Conservation (phyloP, 35 echinoderm and acorn worm genomes). For the Eucidaris tribuloides region DNA sequence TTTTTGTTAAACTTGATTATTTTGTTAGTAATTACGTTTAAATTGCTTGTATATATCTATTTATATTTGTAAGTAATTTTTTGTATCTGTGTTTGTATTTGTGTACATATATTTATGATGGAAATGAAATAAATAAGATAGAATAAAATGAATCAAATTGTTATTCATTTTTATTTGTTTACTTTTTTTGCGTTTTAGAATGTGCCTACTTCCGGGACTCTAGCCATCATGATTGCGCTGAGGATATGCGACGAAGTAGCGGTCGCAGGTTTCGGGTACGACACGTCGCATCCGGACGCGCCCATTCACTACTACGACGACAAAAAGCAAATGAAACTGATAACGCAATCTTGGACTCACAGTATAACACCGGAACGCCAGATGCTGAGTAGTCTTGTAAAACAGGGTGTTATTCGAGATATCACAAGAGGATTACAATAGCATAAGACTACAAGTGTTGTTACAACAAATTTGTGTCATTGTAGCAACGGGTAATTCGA, state of each 20-base stretch:
- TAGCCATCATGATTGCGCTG: conserved; percentile 67
- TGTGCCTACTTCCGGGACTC: conserved; percentile 81
- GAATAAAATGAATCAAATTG: too few species aligned
- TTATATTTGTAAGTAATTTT: not conserved
- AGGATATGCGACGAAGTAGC: conserved; percentile 88
- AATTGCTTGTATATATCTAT: not conserved
- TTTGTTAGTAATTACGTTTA: not conserved
- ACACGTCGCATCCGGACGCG: conserved; percentile 50
- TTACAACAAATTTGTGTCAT: too few species aligned
- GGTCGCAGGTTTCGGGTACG: conserved; percentile 86
- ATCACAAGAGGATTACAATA: conserved; percentile 79
- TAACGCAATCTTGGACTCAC: conserved; percentile 65
- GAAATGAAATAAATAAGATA: too few species aligned
- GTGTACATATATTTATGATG: not conserved
- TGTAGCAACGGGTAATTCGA: too few species aligned
- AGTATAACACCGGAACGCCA: conserved; percentile 54
- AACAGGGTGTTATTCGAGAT: conserved; percentile 84
- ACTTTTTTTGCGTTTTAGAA: conserved; percentile 44
- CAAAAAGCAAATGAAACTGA: conserved; percentile 46
- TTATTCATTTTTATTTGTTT: too few species aligned
- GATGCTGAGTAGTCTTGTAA: conserved; percentile 50
- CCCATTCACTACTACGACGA: conserved; percentile 90
- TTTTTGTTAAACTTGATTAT: too few species aligned
- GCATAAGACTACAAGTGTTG: too few species aligned
- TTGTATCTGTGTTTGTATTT: not conserved